Conservation (phyloP, 2,888 invertebrate genomes). For the Ichneumoninae sp. region DNA sequence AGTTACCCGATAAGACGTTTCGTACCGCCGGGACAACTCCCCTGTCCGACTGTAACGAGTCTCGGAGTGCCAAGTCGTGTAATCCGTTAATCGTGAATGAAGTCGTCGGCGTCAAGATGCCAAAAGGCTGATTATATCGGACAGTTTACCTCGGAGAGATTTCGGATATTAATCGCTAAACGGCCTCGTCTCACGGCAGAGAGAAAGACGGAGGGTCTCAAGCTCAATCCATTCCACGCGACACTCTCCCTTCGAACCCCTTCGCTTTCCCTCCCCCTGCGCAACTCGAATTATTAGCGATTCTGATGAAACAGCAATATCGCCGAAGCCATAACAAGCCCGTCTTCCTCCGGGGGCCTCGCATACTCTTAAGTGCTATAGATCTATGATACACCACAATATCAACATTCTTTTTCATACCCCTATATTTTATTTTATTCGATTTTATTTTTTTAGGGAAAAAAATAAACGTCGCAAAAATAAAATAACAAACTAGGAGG, state of each 20-base stretch:
- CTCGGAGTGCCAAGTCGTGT: constrained; percentile 16
- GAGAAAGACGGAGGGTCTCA: neutral
- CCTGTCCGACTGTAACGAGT: neutral
- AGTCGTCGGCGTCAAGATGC: constrained; percentile 9
- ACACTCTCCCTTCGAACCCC: constrained; percentile 39
- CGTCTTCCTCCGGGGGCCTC: constrained; percentile 57
- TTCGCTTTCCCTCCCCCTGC: constrained; percentile 23
- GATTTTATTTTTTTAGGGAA: neutral
- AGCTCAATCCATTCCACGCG: constrained; percentile 27
- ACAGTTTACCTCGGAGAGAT: constrained; percentile 5
- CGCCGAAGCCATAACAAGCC: constrained; percentile 81
- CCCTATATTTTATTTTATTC: neutral
- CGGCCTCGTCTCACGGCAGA: neutral
- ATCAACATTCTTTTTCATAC: neutral
- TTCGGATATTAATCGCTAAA: constrained; percentile 11
- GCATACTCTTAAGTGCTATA: constrained; percentile 79
- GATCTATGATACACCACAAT: neutral
- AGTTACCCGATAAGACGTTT: neutral
- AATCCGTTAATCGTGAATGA: constrained; percentile 31
- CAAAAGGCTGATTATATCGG: constrained; percentile 15
- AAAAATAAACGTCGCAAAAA: neutral
- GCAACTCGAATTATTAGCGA: constrained; percentile 75
- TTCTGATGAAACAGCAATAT: constrained; percentile 82
- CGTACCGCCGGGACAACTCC: neutral
- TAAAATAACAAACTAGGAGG: neutral